Base-by-base conservation (phyloP, 2,888 invertebrate genomes). In the Hermaeophaga mercurialis region DNA sequence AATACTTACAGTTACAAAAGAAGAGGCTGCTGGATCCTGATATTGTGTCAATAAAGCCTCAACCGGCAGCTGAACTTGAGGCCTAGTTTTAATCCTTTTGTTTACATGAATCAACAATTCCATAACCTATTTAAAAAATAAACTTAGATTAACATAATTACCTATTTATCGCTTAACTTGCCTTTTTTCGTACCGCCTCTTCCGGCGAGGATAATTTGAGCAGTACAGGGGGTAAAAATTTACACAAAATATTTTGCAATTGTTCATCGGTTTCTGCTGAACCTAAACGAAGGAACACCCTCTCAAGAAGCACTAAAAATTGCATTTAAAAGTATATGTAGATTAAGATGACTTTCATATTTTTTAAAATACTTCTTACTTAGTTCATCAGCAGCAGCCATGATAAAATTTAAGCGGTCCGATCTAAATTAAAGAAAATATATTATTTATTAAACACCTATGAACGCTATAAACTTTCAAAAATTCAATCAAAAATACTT, bases 91-190 rank as follows among this genome's bases (percentile, higher is more conserved):
- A 18, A 96, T 82, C 58, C 96, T 81, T 75, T 91, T 92, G 77
- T 94, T 96, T 45, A 96, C 88, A 75, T 96, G 96, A 47, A 94
- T 89, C 56, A 96, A 78, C 28, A 96, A 80, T 75, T 96, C 96
- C 87, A 96, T 92, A 9, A 96, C 94, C 88, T 95, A 44, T 17
- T 31, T 31, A 3, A 36, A 26, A 43, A 43, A 24, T 38, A 11
- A 24, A 7, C 15, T 8, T 24, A 24, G 12, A 12, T 24, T 24
- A 24, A n/a, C n/a, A n/a, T n/a, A n/a, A n/a, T n/a, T n/a, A n/a
- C n/a, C n/a, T n/a, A n/a, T n/a, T n/a, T n/a, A n/a, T n/a, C n/a
- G n/a, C n/a, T n/a, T n/a, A 19, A 18, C 11, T 34, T 68, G 77
- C 78, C 72, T 79, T 79, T 66, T 78, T 78, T 43, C 87, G 79